Percentiles rank a stretch among this genome's conserved stretches.
These are phyloP conservation scores for Uria lomvia DNA, from an alignment of 2,113 vertebrate species.

Conservation along the genomic window DNA sequence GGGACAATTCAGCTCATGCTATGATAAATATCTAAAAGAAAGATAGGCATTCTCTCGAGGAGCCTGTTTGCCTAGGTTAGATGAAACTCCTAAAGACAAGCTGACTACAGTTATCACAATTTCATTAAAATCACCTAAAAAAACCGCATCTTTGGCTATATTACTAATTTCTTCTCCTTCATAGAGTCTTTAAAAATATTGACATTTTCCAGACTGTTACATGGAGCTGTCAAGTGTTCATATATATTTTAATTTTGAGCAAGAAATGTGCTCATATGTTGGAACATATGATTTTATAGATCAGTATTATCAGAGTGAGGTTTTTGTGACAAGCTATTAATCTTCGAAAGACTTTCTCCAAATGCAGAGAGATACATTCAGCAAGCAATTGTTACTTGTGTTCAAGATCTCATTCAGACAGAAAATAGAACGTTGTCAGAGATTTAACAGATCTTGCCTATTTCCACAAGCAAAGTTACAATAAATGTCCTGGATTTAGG, in stretches of 20 bases:
- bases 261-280: not conserved
- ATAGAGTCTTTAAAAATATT: constrained; percentile 29
- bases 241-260: constrained; percentile 19
- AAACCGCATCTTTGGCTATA: not conserved
- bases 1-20: not conserved
- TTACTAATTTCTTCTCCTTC: constrained; percentile 18
- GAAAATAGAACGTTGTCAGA: constrained; percentile 5
- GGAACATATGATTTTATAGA: constrained; percentile 45
- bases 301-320: constrained; percentile 16
- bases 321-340: constrained; percentile 61
- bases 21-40: not conserved
- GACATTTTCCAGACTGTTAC: constrained; percentile 24
- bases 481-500: not conserved
- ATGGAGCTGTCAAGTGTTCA: not conserved
- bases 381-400: not conserved
- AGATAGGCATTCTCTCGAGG: not conserved
- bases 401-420: constrained; percentile 18
- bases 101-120: not conserved
- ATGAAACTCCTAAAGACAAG: not conserved
- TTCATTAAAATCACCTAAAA: not conserved
- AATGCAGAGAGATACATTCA: not conserved
- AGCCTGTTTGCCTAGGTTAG: not conserved
- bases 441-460: not conserved
- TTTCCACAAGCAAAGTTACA: not conserved
- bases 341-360: constrained; percentile 48